Evolutionary conservation across 2,888 invertebrate genomes (phyloP).

Genomic region (Smittia sp.): DNA sequence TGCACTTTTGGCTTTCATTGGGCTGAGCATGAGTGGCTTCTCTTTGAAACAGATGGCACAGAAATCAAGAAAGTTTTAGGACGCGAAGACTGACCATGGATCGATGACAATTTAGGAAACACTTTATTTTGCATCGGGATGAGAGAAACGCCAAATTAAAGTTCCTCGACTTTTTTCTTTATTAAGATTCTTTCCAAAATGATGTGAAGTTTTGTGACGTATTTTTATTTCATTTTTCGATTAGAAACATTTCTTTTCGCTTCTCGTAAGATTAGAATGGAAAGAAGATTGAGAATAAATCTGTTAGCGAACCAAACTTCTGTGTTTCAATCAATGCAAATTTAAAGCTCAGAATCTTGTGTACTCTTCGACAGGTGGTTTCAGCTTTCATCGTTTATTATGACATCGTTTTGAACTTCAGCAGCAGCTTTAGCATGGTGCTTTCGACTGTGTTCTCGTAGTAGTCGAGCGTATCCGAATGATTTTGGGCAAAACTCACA

Average conservation of each 20-base stretch:
- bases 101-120: background rate
- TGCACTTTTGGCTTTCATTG: slow-evolving; percentile 20
- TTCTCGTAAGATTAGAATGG: no score
- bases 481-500: background rate
- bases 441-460: slow-evolving; percentile 1
- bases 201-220: no score
- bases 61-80: slow-evolving; percentile 31
- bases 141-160: background rate
- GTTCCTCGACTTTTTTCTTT: no score
- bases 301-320: no score
- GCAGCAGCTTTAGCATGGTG: background rate
- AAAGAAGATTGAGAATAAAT: no score
- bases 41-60: slow-evolving; percentile 17
- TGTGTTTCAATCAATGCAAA: background rate
- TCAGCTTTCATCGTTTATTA: no score
- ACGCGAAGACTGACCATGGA: background rate
- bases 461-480: slow-evolving; percentile 17
- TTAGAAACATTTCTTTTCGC: no score
- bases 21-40: slow-evolving; percentile 5
- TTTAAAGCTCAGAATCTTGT: background rate
- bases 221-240: no score
- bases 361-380: background rate
- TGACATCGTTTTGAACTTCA: background rate
- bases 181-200: no score
- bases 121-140: background rate